phyloP scores from a whole-genome alignment of 2,797 vertebrate species.

The Cyclura pinguis region DNA sequence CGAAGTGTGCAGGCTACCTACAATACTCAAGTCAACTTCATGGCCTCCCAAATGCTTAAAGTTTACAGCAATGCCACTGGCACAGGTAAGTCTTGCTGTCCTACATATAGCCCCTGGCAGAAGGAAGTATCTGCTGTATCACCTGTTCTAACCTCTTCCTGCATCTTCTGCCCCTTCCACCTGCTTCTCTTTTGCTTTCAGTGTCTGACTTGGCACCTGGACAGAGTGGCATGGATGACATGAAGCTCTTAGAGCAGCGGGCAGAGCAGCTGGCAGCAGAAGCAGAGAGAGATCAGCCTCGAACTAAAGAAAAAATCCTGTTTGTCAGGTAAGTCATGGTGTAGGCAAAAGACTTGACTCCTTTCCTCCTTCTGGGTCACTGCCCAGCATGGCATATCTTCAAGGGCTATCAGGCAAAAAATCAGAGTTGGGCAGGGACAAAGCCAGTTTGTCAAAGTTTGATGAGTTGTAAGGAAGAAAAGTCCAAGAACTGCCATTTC shows the following conservation, averaged over 20 bases:
- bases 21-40: constrained; percentile 98
- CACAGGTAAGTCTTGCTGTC: constrained; percentile 78
- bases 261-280: constrained; percentile 90
- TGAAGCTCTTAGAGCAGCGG: constrained; percentile 93
- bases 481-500: neutral
- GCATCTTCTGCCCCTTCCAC: neutral
- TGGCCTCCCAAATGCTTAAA: constrained; percentile 95
- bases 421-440: neutral
- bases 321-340: constrained; percentile 86
- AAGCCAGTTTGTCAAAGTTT: neutral
- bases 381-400: neutral
- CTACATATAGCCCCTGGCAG: neutral
- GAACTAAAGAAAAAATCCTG: constrained; percentile 92
- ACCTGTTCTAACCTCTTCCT: neutral
- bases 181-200: constrained; percentile 57
- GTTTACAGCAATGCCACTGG: constrained; percentile 89
- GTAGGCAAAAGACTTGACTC: neutral
- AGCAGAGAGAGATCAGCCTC: constrained; percentile 88
- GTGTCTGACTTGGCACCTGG: constrained; percentile 92
- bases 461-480: neutral
- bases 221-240: constrained; percentile 90
- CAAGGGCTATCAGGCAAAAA: neutral
- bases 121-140: neutral
- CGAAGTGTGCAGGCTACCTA: constrained; percentile 96
- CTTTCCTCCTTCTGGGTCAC: neutral